These are phyloP conservation scores for Albula goreensis DNA, from an alignment of 2,113 vertebrate species.

Conservation along the genomic window DNA sequence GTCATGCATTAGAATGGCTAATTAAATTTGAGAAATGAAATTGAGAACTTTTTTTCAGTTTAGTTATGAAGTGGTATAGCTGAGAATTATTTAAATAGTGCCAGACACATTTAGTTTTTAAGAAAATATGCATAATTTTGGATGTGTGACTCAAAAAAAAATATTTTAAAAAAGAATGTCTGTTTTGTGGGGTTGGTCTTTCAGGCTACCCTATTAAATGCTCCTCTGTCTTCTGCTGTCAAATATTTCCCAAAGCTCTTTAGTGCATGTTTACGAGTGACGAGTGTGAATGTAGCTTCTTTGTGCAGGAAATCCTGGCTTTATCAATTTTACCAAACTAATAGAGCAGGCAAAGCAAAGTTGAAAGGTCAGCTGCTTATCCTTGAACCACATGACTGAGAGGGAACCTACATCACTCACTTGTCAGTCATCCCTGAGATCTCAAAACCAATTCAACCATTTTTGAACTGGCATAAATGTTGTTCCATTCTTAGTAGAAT, in stretches of 20 bases:
- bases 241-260: neutral
- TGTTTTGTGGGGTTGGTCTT: neutral
- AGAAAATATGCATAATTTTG: no score
- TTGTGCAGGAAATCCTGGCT: neutral
- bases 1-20: no score
- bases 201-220: neutral
- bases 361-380: neutral
- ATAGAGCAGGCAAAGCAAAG: neutral
- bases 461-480: neutral
- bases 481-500: neutral
- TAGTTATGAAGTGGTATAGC: neutral
- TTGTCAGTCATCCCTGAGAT: neutral
- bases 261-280: neutral
- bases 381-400: neutral
- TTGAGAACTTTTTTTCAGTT: no score
- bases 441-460: neutral
- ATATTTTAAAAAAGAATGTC: neutral
- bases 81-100: neutral
- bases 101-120: no score
- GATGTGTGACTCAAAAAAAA: no score
- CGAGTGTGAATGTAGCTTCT: constrained; percentile 2
- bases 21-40: no score
- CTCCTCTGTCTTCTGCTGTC: neutral
- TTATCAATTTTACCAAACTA: constrained; percentile 20
- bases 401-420: neutral